Evolutionary conservation across 2,888 invertebrate genomes (phyloP).

Genomic region (Pollenia labialis): DNA sequence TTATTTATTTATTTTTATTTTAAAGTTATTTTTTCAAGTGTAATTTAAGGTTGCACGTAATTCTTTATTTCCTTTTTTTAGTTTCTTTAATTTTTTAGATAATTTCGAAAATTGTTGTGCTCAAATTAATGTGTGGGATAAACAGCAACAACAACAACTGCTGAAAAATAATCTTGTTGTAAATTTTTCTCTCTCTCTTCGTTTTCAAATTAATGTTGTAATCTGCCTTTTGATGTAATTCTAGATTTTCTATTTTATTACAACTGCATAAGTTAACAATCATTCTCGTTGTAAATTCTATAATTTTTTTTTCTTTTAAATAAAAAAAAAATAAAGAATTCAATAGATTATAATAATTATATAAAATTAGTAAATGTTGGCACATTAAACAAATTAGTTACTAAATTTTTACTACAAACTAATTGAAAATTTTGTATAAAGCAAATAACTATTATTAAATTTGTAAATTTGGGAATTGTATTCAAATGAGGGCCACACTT

Average conservation of each 20-base stretch:
- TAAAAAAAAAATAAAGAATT: constrained; percentile 2
- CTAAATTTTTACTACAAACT: constrained; percentile 46
- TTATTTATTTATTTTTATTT: not conserved
- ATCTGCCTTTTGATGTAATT: constrained; percentile 51
- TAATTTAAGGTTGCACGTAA: constrained; percentile 64
- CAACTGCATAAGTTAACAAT: constrained; percentile 24
- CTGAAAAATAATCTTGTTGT: constrained; percentile 9
- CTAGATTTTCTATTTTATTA: constrained; percentile 57
- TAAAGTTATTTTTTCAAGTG: constrained; percentile 52
- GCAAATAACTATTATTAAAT: constrained; percentile 43
- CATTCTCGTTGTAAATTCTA: constrained; percentile 45
- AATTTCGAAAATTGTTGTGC: constrained; percentile 84
- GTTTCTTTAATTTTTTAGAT: constrained; percentile 75
- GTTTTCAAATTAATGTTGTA: constrained; percentile 54
- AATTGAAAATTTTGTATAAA: constrained; percentile 45
- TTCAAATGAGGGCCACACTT: not conserved
- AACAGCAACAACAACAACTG: constrained; percentile 57
- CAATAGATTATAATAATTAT: constrained; percentile 68
- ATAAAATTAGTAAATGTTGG: constrained; percentile 68
- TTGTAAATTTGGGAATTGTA: constrained; percentile 19
- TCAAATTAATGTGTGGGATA: constrained; percentile 83
- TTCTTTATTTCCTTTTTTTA: constrained; percentile 44
- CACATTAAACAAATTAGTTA: constrained; percentile 63
- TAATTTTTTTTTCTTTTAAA: not conserved
- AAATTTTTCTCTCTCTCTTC: constrained; percentile 21